These are phyloP conservation scores for Blennius ocellaris DNA, from an alignment of 2,113 vertebrate species.

Conservation along the genomic window DNA sequence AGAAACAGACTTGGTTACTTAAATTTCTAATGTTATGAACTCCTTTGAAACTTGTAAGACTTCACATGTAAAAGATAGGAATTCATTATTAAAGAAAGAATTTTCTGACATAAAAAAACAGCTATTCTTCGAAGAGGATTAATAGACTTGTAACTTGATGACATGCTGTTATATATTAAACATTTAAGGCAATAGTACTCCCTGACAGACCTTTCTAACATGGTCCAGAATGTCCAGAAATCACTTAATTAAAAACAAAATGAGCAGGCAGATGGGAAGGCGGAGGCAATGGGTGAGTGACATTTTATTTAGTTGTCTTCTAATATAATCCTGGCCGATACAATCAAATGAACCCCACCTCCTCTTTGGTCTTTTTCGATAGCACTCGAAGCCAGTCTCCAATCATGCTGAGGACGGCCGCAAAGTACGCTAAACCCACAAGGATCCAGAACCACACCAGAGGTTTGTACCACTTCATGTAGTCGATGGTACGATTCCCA, in stretches of 20 bases:
- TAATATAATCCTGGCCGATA: slow-evolving; percentile 37
- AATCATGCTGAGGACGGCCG: slow-evolving; percentile 98
- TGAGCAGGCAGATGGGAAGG: neutral
- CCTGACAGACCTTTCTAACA: neutral
- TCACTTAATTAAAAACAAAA: neutral
- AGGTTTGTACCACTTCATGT: slow-evolving; percentile 95
- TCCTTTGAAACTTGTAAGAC: no score
- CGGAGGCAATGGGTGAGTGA: slow-evolving; percentile 8
- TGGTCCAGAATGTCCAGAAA: neutral
- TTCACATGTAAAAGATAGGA: no score
- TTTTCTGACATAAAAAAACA: no score
- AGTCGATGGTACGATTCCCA: slow-evolving; percentile 89
- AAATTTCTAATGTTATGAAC: no score
- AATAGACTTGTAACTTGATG: no score
- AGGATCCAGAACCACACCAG: slow-evolving; percentile 99
- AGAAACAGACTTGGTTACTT: no score
- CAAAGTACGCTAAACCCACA: slow-evolving; percentile 97
- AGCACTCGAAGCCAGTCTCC: slow-evolving; percentile 97
- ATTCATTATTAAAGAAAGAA: no score
- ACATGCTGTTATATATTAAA: neutral
- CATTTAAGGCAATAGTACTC: neutral
- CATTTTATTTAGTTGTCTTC: slow-evolving; percentile 30
- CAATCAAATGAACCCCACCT: slow-evolving; percentile 85
- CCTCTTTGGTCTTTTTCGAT: slow-evolving; percentile 98
- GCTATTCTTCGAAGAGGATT: no score